Evolutionary conservation across 2,113 vertebrate genomes (phyloP).

Genomic region (Myxocyprinus asiaticus): DNA sequence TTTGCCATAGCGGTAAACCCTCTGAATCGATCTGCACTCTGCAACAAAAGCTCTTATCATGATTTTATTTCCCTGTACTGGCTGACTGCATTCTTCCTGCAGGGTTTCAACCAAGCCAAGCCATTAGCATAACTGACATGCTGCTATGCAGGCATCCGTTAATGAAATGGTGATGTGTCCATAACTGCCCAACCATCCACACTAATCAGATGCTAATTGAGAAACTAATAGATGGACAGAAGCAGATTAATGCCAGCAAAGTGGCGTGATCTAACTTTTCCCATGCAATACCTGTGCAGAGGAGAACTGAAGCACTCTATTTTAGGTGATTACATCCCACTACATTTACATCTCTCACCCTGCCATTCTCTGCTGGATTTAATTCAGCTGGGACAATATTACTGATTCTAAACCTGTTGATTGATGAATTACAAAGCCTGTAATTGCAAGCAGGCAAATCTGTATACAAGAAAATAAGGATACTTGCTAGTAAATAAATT

Average conservation of each 20-base stretch:
- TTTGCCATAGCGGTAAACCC: background rate
- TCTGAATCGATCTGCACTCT: background rate
- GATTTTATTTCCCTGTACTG: background rate
- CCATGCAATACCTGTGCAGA: background rate
- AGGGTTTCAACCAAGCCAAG: slow-evolving; percentile 37
- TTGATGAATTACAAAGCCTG: slow-evolving; percentile 10
- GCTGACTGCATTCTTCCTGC: background rate
- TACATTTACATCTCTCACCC: background rate
- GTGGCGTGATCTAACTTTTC: background rate
- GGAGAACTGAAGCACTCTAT: background rate
- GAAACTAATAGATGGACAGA: slow-evolving; percentile 54
- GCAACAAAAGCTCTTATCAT: too few species aligned
- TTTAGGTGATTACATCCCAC: background rate
- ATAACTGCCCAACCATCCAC: slow-evolving; percentile 47
- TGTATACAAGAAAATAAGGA: background rate
- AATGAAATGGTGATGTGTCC: slow-evolving; percentile 68
- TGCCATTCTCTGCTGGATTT: background rate
- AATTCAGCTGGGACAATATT: background rate
- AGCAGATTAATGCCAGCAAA: background rate
- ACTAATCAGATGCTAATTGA: slow-evolving; percentile 56
- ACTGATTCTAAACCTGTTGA: slow-evolving; percentile 8
- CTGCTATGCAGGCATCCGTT: slow-evolving; percentile 51
- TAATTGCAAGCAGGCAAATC: slow-evolving; percentile 31
- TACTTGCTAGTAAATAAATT: too few species aligned
- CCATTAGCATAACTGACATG: slow-evolving; percentile 63